Base-by-base conservation (phyloP, 1,140 invertebrate species). In the Mya arenaria region DNA sequence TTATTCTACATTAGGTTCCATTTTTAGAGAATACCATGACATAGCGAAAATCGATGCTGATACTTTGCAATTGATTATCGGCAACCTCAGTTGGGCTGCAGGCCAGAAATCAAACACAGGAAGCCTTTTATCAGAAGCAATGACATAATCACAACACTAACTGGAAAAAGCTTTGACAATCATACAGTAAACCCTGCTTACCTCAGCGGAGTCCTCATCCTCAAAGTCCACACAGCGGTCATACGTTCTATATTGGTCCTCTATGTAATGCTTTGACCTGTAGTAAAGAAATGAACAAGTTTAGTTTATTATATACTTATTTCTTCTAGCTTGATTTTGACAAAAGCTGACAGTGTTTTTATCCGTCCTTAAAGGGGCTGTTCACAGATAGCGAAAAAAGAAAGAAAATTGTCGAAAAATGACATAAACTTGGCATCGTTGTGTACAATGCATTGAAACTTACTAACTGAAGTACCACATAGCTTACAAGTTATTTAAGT, bases 121-220 rank as follows among this genome's bases (percentile, higher is more conserved):
- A 5, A 30, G 19, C 32, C 6, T 63, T 17, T 28, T 4, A 60
- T 60, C 17, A 13, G 8, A 8, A 10, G 8, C 25, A 60, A 17
- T 13, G 56, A 17, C 8, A 17, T 10, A 10, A 17, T 8, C 17
- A 4, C 19, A 36, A 66, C 6, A 66, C 15, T 36, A 34, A 5
- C 63, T 66, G 36, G 10, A 32, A 15, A 34, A 34, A 5, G 3
- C 3, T 13, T 10, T 30, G 32, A 34, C n/a, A 5, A 34, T 3
- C 23, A 23, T 17, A 1, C 15, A 28, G 17, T 15, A 62, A 25
- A 28, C 25, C 6, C 6, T n/a, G 34, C 28, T 58, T 80, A 80
- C 77, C 65, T 80, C 77, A 39, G 62, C 65, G 62, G 77, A 80
- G 13, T 65, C 69, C 19, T 71, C 77, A 34, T 80, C 66, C 8